Evolutionary conservation across 2,113 vertebrate species (phyloP), one percentile per base, ranked within the genome.

Genomic region (Cavia aperea): DNA sequence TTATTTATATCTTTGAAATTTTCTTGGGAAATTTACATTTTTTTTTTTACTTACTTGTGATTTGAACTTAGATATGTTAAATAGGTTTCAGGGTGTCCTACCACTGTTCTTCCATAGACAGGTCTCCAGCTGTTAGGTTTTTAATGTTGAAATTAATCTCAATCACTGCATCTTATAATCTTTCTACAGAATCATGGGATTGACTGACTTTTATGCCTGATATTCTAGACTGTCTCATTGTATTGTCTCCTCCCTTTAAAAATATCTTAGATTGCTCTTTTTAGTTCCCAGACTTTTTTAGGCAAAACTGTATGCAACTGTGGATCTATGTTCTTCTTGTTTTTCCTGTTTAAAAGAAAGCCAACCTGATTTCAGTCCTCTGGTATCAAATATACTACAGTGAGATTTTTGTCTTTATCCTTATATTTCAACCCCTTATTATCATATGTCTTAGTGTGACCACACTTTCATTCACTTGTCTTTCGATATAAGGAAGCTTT

Each of bases 141-240:
- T 92, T 94, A 83, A 66, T 87, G 87, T 94, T 81, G 33, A 94
- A 95, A 60, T 92, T 83, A 92, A 70, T 93, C n/a, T 94, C 92
- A 65, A 81, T 46, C 54, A 70, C 21, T 63, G 7, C 66, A 31
- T 84, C 62, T 81, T 73, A 54, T 39, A 15, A 79, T 84, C 72
- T 92, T 88, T 70, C 89, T 65, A 58, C 63, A n/a, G 62, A 51
- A 43, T 49, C 51, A 62, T 16, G 4, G n/a, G 56, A 77, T 46
- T 83, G 46, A 72, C 62, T 90, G 23, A 15, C 16, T 86, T 81
- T 77, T 43, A 26, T 58, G 39, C 33, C 87, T 60, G n/a, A 60
- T 24, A 51, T 91, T 79, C 4, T 31, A 79, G 49, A 56, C 14
- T 39, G 21, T 51, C 26, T 56, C 26, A 43, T 51, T 88, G 36